These are phyloP conservation scores for Pteropus alecto DNA, from an alignment of 2,113 vertebrate species.

Conservation along the genomic window DNA sequence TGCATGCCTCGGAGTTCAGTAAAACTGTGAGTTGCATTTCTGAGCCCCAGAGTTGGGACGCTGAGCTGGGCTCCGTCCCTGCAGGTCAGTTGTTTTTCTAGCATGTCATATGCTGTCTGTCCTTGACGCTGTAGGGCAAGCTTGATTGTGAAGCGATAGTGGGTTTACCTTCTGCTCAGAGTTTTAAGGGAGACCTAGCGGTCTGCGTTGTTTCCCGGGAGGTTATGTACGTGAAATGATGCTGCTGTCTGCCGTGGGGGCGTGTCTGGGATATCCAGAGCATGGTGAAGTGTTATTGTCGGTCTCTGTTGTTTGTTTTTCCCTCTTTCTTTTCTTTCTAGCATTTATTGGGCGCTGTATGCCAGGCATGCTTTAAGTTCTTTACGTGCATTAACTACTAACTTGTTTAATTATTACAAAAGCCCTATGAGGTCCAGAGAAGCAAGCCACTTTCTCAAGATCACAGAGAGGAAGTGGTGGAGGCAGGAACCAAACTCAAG, in stretches of 20 bases:
- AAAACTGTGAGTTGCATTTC: background rate
- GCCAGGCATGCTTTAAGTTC: background rate
- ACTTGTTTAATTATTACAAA: background rate
- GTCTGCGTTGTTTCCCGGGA: rapidly evolving
- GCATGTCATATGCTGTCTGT: background rate
- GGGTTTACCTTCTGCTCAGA: background rate
- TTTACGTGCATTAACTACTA: background rate
- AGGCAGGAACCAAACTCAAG: background rate
- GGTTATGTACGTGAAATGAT: rapidly evolving
- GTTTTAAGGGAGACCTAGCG: background rate
- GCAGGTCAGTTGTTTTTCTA: background rate
- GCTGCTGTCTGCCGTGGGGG: rapidly evolving
- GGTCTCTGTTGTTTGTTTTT: rapidly evolving
- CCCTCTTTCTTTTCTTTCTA: background rate
- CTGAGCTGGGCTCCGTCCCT: background rate
- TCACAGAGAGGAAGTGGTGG: background rate
- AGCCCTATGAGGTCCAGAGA: background rate
- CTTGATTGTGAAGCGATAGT: background rate
- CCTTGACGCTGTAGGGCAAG: background rate
- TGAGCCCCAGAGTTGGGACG: background rate
- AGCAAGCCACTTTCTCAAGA: background rate
- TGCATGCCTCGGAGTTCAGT: background rate
- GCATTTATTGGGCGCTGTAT: background rate
- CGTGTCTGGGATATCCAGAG: background rate
- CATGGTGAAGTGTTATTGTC: rapidly evolving